A percentile compares a stretch with the other conserved stretches of the same genome.
phyloP scores from a whole-genome alignment of 2,797 vertebrate species.

The Strix occidentalis region DNA sequence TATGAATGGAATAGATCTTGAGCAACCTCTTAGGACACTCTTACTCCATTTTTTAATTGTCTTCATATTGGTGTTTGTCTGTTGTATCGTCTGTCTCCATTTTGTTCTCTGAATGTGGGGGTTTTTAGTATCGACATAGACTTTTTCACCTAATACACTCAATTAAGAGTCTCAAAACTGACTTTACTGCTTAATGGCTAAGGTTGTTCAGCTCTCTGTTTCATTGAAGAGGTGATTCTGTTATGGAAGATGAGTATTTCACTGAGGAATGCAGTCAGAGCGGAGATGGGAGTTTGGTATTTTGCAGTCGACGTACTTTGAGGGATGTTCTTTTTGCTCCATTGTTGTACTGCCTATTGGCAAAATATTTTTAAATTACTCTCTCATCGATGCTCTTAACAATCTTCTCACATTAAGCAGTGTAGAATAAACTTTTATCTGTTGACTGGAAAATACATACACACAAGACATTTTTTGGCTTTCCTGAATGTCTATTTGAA shows the following conservation, averaged over 20 bases:
- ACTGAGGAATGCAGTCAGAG: not conserved
- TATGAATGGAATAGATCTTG: not conserved
- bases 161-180: not conserved
- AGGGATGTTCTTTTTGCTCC: not conserved
- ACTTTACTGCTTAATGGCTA: not conserved
- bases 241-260: not conserved
- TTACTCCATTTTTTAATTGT: not conserved
- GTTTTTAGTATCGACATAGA: not conserved
- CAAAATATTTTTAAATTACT: not conserved
- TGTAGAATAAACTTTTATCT: not conserved
- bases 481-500: not conserved
- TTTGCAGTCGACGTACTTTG: not conserved
- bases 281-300: fast-evolving
- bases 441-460: not conserved
- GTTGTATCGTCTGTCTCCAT: not conserved
- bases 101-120: not conserved
- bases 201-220: not conserved
- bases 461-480: not conserved
- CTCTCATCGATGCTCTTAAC: not conserved
- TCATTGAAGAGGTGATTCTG: not conserved
- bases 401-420: not conserved
- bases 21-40: not conserved
- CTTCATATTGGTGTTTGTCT: not conserved
- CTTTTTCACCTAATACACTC: not conserved
- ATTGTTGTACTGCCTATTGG: not conserved